A percentile compares a stretch with the other conserved stretches of the same genome.
phyloP scores from a whole-genome alignment of 2,888 invertebrate species.

The Nycteola revayana region DNA sequence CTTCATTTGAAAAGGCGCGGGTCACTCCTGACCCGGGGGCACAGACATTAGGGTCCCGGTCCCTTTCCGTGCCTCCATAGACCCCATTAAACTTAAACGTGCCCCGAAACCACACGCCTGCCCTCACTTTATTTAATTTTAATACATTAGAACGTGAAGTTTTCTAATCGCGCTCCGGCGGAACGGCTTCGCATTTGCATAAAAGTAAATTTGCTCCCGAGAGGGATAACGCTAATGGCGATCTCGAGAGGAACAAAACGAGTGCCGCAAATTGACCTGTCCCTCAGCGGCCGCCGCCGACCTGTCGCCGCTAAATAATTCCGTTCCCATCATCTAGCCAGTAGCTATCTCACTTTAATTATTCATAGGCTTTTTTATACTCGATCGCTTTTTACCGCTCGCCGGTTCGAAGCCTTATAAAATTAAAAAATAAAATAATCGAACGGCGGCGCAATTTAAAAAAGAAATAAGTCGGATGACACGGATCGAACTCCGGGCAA shows the following conservation, averaged over 20 bases:
- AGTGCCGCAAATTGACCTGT: slow-evolving; percentile 78
- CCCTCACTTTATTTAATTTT: slow-evolving; percentile 52
- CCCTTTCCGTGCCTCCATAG: slow-evolving; percentile 60
- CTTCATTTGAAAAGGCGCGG: slow-evolving; percentile 55
- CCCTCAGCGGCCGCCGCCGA: slow-evolving; percentile 60
- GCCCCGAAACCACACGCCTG: slow-evolving; percentile 70
- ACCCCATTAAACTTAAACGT: slow-evolving; percentile 77
- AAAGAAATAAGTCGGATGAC: slow-evolving; percentile 82
- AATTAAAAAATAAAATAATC: slow-evolving; percentile 77
- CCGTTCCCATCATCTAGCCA: slow-evolving; percentile 81
- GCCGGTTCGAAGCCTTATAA: slow-evolving; percentile 72
- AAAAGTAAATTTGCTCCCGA: slow-evolving; percentile 50
- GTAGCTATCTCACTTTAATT: slow-evolving; percentile 81
- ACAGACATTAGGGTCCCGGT: slow-evolving; percentile 66
- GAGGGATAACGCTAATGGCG: slow-evolving; percentile 49
- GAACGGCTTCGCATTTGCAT: slow-evolving; percentile 51
- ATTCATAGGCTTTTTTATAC: slow-evolving; percentile 80
- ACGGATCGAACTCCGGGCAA: slow-evolving; percentile 83
- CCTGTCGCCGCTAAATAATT: slow-evolving; percentile 75
- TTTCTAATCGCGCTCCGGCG: slow-evolving; percentile 43
- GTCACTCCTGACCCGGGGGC: slow-evolving; percentile 71
- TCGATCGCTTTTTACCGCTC: slow-evolving; percentile 76
- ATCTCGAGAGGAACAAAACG: slow-evolving; percentile 59
- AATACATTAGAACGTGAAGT: slow-evolving; percentile 43
- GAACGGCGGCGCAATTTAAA: slow-evolving; percentile 76